Conservation (phyloP, 1,140 invertebrate genomes). For the Ceratina australensis region DNA sequence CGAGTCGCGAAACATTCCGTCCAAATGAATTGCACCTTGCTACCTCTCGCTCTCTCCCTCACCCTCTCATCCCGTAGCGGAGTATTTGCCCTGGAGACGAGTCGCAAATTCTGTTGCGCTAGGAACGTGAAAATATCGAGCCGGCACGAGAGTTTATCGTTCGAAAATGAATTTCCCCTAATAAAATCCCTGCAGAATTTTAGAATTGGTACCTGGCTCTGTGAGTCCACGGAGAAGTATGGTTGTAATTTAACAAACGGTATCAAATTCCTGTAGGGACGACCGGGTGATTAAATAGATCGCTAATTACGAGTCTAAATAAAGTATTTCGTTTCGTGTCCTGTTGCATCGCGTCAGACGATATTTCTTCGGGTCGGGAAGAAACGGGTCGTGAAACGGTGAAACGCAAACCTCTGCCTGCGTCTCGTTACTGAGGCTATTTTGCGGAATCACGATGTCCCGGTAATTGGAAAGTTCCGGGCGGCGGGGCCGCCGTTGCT, state of each 20-base stretch:
- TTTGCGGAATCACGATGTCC: neutral
- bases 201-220: neutral
- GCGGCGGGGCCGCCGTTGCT: neutral
- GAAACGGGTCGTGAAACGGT: neutral
- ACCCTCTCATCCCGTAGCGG: neutral
- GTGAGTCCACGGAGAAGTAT: no score
- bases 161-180: constrained; percentile 28
- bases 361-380: neutral
- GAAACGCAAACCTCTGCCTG: neutral
- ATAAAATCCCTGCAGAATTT: neutral
- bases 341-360: neutral
- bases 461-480: constrained; percentile 21
- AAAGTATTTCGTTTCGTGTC: neutral
- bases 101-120: constrained; percentile 38
- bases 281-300: no score
- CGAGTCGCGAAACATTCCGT: constrained; percentile 47
- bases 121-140: constrained; percentile 44
- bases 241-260: no score
- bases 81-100: constrained; percentile 28
- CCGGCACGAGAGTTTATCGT: constrained; percentile 10
- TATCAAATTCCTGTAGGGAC: no score
- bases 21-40: constrained; percentile 51
- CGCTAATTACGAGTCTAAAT: no score
- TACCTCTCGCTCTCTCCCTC: neutral
- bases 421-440: neutral